Percentiles rank a stretch among this genome's conserved stretches.
Evolutionary conservation across 1,140 invertebrate species (phyloP).

Genomic region (Paraescarpia echinospica): DNA sequence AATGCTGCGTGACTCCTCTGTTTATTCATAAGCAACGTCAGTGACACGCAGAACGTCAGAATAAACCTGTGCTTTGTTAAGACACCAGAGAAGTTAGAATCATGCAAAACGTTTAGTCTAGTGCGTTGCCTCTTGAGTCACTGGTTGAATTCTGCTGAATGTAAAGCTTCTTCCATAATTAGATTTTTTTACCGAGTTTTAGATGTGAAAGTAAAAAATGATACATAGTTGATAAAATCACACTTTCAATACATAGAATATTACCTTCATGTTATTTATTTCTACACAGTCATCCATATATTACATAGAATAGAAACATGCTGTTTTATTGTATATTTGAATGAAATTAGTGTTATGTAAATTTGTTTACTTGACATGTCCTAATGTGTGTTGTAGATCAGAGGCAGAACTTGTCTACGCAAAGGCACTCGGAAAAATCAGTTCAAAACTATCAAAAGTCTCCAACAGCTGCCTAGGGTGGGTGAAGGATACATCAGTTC

Average conservation of each 20-base stretch:
- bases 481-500: conserved; percentile 9
- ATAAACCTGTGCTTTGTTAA: too few species aligned
- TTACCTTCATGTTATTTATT: too few species aligned
- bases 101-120: not conserved
- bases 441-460: conserved; percentile 80
- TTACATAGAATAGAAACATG: not conserved
- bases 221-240: too few species aligned
- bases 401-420: conserved; percentile 87
- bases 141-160: too few species aligned
- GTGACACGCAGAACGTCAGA: too few species aligned
- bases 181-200: too few species aligned
- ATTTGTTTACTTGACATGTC: not conserved
- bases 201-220: too few species aligned
- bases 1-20: not conserved
- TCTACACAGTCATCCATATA: too few species aligned
- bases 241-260: too few species aligned
- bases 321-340: not conserved
- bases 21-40: not conserved
- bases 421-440: conserved; percentile 84
- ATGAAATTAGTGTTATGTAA: not conserved
- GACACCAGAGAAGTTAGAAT: not conserved
- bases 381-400: conserved; percentile 65
- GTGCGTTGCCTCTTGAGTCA: not conserved
- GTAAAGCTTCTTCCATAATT: too few species aligned
- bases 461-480: conserved; percentile 70